A percentile compares a stretch with the other conserved stretches of the same genome.
Conservation (phyloP, 2,797 vertebrate species). For the Peromyscus eremicus region DNA sequence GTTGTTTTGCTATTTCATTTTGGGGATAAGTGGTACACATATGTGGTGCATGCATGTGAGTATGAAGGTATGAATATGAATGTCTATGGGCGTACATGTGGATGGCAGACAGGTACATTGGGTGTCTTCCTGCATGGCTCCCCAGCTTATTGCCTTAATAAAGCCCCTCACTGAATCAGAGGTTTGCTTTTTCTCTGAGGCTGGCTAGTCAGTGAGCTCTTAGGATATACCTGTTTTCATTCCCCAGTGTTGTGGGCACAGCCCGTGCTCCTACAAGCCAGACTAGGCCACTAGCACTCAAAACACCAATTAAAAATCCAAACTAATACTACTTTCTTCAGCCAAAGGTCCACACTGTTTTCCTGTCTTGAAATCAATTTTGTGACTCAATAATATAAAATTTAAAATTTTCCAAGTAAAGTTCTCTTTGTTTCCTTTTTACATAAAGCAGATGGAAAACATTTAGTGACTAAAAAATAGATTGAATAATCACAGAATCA, state of each 20-base stretch:
- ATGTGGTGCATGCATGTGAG: background rate
- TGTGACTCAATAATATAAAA: slow-evolving; percentile 6
- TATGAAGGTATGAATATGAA: background rate
- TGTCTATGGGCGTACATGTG: background rate
- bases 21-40: background rate
- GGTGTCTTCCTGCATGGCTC: background rate
- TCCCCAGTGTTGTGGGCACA: background rate
- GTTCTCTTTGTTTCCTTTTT: slow-evolving; percentile 33
- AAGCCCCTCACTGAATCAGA: background rate
- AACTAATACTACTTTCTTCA: background rate
- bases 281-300: background rate
- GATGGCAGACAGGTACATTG: background rate
- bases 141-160: background rate
- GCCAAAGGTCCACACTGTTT: background rate
- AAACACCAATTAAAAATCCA: background rate
- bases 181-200: background rate
- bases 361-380: slow-evolving; percentile 42
- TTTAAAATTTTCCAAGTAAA: slow-evolving; percentile 43
- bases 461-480: background rate
- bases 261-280: background rate
- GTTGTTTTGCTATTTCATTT: background rate
- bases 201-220: background rate
- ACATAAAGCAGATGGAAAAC: slow-evolving; percentile 27
- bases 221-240: background rate
- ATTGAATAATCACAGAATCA: slow-evolving; percentile 59